Base-by-base conservation (phyloP, 30 jellyfish, hydroid and myxozoan species). In the Mastigias papua region DNA sequence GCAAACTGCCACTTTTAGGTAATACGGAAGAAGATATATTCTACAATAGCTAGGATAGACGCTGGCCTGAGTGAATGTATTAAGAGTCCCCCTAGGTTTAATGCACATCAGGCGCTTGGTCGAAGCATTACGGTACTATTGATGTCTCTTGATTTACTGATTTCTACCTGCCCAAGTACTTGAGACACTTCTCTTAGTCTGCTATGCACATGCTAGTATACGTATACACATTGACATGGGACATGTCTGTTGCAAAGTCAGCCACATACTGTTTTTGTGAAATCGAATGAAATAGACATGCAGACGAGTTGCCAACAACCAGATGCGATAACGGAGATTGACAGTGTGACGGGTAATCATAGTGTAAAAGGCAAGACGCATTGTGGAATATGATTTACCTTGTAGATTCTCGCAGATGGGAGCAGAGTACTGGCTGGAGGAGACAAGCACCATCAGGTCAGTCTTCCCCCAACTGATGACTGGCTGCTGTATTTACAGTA, bases 401-500 rank as follows among this genome's bases (percentile, higher is more conserved):
- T 80, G 81, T 66, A 80, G 90, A 80, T 80, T 66, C 90, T 61
- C 81, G 31, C 90, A 64, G 81, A 66, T 51, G 82, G 54, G 72
- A 37, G 28, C 71, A 48, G 48, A 48, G 37, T 48, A 34, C 49
- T 31, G 73, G 64, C 81, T 27, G 80, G 73, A 48, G 73, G 66
- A 80, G 81, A 46, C 58, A 66, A 20, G 29, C 37, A 17, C 31
- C 34, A 21, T 80, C 90, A 80, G 90, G 90, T 80, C 90, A 80
- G 90, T 80, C 90, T 64, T 30, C 81, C 25, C 54, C 81, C 71
- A 29, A 61, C 54, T 78, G 66, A 9, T 72, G 83, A 16, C 46
- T 37, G 83, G 68, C 83, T 34, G 83, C 83, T 34, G 83, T 37
- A 3, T 48, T 6, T 29, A 27, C 54, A 4, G n/a, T n/a, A n/a